These are phyloP conservation scores for Malurus melanocephalus DNA, from an alignment of 2,113 vertebrate genomes.

Conservation along the genomic window DNA sequence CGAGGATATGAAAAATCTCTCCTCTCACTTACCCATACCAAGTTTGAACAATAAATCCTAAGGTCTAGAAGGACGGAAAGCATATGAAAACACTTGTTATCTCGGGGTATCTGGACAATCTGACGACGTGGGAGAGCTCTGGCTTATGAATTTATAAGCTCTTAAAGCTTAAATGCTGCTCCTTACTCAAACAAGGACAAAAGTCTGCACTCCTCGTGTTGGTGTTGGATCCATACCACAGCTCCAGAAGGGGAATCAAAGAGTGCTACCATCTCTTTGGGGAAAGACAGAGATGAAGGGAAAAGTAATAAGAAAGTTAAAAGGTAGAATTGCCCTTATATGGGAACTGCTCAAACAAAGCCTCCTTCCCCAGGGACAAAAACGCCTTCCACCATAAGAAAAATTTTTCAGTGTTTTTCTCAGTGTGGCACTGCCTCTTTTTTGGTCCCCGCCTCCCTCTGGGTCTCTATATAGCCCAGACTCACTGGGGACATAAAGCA, in stretches of 20 bases:
- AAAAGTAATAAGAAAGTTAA: neutral
- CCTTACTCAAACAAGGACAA: neutral
- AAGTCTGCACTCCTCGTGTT: neutral
- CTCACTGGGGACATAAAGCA: neutral
- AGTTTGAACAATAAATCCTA: neutral
- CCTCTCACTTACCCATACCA: neutral
- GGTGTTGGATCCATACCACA: neutral
- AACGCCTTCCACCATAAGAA: neutral
- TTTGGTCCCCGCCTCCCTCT: neutral
- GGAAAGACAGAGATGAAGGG: neutral
- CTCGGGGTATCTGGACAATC: neutral
- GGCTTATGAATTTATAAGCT: neutral
- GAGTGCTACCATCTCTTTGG: neutral
- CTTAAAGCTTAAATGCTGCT: neutral
- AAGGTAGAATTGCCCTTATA: slow-evolving; percentile 22
- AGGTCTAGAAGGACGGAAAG: neutral
- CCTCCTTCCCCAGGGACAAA: neutral
- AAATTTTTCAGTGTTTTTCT: slow-evolving; percentile 13
- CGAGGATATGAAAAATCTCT: neutral
- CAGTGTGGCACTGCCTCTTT: neutral
- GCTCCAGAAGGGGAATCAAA: neutral
- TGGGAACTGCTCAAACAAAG: slow-evolving; percentile 16
- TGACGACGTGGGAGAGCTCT: rapidly evolving
- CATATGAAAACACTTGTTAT: neutral
- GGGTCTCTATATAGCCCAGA: neutral